These are phyloP conservation scores for Fundulus diaphanus DNA, from an alignment of 2,797 vertebrate species.

Conservation along the genomic window DNA sequence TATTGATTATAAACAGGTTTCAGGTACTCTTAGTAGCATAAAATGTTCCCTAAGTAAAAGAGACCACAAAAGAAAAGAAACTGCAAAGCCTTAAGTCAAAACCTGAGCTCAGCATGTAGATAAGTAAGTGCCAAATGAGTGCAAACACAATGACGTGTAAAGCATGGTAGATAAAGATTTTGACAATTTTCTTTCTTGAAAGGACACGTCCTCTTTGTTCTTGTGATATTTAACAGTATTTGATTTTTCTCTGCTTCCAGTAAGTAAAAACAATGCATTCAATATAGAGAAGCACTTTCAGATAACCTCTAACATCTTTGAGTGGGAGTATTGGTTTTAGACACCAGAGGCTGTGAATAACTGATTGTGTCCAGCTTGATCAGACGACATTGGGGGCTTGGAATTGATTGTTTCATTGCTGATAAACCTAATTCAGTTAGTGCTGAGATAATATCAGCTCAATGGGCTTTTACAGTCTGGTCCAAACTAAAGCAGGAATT, in stretches of 20 bases:
- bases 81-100: not conserved
- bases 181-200: slow-evolving; percentile 17
- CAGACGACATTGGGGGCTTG: slow-evolving; percentile 21
- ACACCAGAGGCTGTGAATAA: slow-evolving; percentile 20
- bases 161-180: slow-evolving; percentile 16
- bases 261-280: slow-evolving; percentile 7
- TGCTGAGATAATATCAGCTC: slow-evolving; percentile 12
- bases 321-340: slow-evolving; percentile 31
- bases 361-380: slow-evolving; percentile 34
- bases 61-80: not conserved
- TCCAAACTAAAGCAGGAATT: slow-evolving; percentile 1
- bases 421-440: slow-evolving; percentile 24
- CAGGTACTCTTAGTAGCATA: not conserved
- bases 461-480: slow-evolving; percentile 1
- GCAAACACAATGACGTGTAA: slow-evolving; percentile 7
- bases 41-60: not conserved
- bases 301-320: slow-evolving; percentile 21
- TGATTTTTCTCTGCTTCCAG: slow-evolving; percentile 9
- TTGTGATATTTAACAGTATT: slow-evolving; percentile 13
- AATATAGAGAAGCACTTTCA: slow-evolving; percentile 13
- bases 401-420: slow-evolving; percentile 27
- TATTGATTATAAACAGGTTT: not conserved
- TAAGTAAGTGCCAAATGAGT: slow-evolving; percentile 8
- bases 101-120: not conserved
- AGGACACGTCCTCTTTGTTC: slow-evolving; percentile 7